A percentile compares a stretch with the other conserved stretches of the same genome.
These are phyloP conservation scores for Lysandra bellargus DNA, from an alignment of 2,888 invertebrate genomes.

Conservation along the genomic window DNA sequence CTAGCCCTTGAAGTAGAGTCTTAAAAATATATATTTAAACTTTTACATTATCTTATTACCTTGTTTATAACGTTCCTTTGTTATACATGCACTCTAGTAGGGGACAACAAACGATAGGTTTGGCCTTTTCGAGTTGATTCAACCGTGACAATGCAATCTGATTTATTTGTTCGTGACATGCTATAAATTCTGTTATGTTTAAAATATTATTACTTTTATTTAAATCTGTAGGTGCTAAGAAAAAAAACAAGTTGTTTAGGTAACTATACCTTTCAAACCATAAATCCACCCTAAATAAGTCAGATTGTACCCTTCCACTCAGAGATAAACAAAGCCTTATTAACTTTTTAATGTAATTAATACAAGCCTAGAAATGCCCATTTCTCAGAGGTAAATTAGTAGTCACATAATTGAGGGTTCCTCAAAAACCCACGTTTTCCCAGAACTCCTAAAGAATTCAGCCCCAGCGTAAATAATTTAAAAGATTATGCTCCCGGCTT, in stretches of 20 bases:
- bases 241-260: too few species aligned
- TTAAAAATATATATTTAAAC: background rate
- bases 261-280: background rate
- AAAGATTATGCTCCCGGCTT: slow-evolving; percentile 13
- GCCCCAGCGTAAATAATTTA: slow-evolving; percentile 28
- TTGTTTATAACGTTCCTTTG: background rate
- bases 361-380: background rate
- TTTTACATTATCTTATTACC: background rate
- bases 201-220: background rate
- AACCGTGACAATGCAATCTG: background rate
- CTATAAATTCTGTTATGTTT: background rate
- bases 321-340: background rate
- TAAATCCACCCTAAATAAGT: background rate
- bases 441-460: slow-evolving; percentile 17
- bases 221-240: too few species aligned
- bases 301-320: background rate
- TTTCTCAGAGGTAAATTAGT: slow-evolving; percentile 16
- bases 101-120: background rate
- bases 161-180: background rate
- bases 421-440: slow-evolving; percentile 6
- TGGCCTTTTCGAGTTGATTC: slow-evolving; percentile 14
- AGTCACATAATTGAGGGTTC: slow-evolving; percentile 22
- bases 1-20: too few species aligned
- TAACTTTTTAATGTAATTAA: background rate
- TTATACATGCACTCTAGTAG: background rate